These are phyloP conservation scores for Meta bourneti DNA, from an alignment of 2,888 invertebrate species.

Conservation along the genomic window DNA sequence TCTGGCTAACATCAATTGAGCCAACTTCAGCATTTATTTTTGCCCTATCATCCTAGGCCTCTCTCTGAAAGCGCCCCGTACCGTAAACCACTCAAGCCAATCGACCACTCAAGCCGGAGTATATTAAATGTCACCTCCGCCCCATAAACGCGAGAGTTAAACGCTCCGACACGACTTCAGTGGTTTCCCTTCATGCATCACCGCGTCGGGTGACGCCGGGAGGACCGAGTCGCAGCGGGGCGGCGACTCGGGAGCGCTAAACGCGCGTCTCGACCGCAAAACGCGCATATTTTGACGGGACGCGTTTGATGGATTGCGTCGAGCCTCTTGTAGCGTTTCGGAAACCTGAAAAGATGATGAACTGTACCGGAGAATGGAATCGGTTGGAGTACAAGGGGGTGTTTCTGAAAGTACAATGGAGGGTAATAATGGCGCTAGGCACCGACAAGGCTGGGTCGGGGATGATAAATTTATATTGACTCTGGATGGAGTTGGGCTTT, in stretches of 20 bases:
- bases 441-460: slow-evolving; percentile 5
- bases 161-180: neutral
- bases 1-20: too few relatives aligned
- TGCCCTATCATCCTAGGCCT: neutral
- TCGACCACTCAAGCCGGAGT: neutral
- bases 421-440: slow-evolving; percentile 2
- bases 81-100: neutral
- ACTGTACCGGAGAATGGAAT: slow-evolving; percentile 18
- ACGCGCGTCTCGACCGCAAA: neutral
- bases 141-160: slow-evolving; percentile 2
- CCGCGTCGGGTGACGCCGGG: neutral
- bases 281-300: neutral
- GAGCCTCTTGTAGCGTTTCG: neutral
- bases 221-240: neutral
- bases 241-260: neutral
- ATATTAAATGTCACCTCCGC: slow-evolving; percentile 34
- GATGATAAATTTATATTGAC: too few relatives aligned
- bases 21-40: neutral
- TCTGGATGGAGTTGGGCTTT: too few relatives aligned
- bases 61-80: neutral
- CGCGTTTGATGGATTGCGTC: slow-evolving; percentile 15
- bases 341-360: slow-evolving; percentile 18
- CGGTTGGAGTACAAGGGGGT: neutral
- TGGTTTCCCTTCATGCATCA: neutral
- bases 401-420: neutral